phyloP scores from a whole-genome alignment of 2,888 invertebrate genomes.

The Brachynemurus nebulosus region DNA sequence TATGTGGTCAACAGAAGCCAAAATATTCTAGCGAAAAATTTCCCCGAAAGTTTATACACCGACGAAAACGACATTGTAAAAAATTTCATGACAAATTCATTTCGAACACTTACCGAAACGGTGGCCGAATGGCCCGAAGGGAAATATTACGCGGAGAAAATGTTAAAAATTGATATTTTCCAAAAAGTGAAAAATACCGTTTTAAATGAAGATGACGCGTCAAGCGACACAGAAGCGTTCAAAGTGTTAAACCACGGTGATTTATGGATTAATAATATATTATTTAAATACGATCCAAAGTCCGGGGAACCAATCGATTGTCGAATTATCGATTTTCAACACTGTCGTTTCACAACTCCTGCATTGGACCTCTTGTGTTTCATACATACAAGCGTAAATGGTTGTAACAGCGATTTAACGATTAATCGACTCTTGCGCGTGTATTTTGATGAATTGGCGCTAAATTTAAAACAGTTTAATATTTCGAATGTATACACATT shows the following conservation, averaged over 20 bases:
- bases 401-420: background rate
- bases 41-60: background rate
- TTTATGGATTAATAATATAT: conserved; percentile 8
- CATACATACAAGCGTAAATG: conserved; percentile 6
- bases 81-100: background rate
- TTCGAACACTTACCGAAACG: background rate
- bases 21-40: background rate
- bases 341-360: conserved; percentile 1
- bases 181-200: background rate
- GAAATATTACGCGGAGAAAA: background rate
- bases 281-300: conserved; percentile 6
- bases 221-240: background rate
- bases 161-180: background rate
- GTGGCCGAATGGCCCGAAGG: conserved; percentile 2
- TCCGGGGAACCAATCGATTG: background rate
- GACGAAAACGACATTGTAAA: background rate
- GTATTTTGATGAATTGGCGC: background rate
- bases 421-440: background rate
- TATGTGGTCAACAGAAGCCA: conserved; percentile 3
- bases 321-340: conserved; percentile 6
- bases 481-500: background rate
- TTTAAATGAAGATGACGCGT: no score
- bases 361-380: conserved; percentile 5
- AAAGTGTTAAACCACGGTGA: conserved; percentile 8
- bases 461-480: background rate